Evolutionary conservation across 2,888 invertebrate species (phyloP).

Genomic region (Altica lythri): DNA sequence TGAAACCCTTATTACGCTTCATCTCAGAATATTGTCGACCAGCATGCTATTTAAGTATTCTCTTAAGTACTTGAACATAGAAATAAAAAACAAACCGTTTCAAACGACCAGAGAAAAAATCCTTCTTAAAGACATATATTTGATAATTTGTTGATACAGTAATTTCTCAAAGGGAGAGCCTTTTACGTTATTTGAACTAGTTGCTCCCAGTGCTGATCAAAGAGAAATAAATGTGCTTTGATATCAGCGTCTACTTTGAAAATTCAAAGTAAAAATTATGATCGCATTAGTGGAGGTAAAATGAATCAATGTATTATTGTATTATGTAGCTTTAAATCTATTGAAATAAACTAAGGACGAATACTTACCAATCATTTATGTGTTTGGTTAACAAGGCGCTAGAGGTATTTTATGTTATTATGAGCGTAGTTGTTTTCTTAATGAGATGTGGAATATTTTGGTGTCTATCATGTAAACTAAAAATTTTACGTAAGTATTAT

Average conservation of each 20-base stretch:
- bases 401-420: no score
- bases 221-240: slow-evolving; percentile 2
- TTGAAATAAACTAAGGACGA: no score
- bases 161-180: background rate
- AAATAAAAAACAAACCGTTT: background rate
- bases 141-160: slow-evolving; percentile 9
- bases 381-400: no score
- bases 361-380: no score
- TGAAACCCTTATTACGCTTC: background rate
- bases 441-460: no score
- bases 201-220: background rate
- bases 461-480: no score
- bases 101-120: background rate
- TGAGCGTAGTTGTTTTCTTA: no score
- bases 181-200: background rate
- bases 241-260: no score
- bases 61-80: background rate
- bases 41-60: background rate
- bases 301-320: no score
- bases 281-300: no score
- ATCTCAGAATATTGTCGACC: background rate
- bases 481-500: no score
- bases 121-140: slow-evolving; percentile 3
- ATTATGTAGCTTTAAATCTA: no score
- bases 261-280: slow-evolving; percentile 1